Percentiles rank a stretch among this genome's conserved stretches.
Conservation (phyloP, 2,113 vertebrate species). For the Hepsetus odoe region DNA sequence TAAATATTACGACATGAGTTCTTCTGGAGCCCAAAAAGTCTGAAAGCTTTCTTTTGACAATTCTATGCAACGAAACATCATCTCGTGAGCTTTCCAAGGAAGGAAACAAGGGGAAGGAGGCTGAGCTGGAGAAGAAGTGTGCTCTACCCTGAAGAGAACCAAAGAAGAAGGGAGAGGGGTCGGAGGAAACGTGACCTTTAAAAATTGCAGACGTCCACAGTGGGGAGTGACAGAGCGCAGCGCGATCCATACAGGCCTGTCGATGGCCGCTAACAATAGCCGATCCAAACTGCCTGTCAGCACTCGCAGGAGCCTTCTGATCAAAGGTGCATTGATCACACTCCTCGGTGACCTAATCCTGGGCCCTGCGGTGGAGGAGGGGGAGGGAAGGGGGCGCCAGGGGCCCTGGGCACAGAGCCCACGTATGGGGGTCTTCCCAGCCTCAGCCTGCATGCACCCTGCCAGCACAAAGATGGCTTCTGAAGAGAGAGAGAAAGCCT, state of each 20-base stretch:
- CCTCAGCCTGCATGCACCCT: slow-evolving; percentile 33
- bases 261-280: slow-evolving; percentile 83
- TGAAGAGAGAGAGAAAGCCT: slow-evolving; percentile 40
- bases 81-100: neutral
- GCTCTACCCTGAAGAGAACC: slow-evolving; percentile 3
- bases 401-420: slow-evolving; percentile 46
- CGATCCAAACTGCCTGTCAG: slow-evolving; percentile 83
- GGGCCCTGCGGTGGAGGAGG: slow-evolving; percentile 33
- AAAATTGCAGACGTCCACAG: slow-evolving; percentile 80
- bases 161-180: slow-evolving; percentile 28
- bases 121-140: slow-evolving; percentile 13
- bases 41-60: neutral
- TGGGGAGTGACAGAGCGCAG: slow-evolving; percentile 78
- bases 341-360: slow-evolving; percentile 71
- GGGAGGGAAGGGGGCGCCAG: slow-evolving; percentile 41
- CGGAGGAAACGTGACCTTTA: slow-evolving; percentile 82
- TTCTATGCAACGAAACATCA: neutral
- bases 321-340: slow-evolving; percentile 81
- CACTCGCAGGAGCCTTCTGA: slow-evolving; percentile 75
- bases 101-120: neutral
- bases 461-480: slow-evolving; percentile 56
- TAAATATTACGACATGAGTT: no score
- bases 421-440: slow-evolving; percentile 32
- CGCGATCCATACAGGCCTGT: slow-evolving; percentile 82
- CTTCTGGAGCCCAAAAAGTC: no score